Base-by-base conservation (phyloP, 1,140 invertebrate genomes). In the Babylonia areolata region DNA sequence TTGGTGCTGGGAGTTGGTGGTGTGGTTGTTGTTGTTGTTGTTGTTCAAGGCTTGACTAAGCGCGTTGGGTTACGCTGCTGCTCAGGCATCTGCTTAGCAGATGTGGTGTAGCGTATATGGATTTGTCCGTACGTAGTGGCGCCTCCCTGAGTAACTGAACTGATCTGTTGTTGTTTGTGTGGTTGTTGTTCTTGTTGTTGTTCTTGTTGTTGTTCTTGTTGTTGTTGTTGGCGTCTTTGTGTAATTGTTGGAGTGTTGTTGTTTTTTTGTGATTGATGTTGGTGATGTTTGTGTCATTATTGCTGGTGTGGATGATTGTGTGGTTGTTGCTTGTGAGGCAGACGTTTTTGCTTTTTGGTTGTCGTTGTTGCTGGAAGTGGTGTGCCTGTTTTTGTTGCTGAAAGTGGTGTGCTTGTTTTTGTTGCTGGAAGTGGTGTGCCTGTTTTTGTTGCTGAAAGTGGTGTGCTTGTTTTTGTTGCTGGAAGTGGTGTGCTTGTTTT, bases 161-260 rank as follows among this genome's bases (percentile, higher is more conserved):
- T 71, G 37, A 78, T 46, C 31, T 78, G 81, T 54, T 78, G 54
- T 37, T 71, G 54, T 15, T 42, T 3, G 17, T 71, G 81, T 39
- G 31, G 39, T 5, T 85, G 86, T 80, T 79, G n/a, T n/a, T 46
- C 31, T 51, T 40, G 64, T 73, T 40, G 73, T 71, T 87, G 78
- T 28, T 73, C 39, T 23, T 54, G 37, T 51, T 31, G 23, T 23
- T 0, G 81, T 23, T 79, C 51, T 73, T 33, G 33, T 46, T 75
- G 71, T 81, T n/a, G 78, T 42, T 71, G 77, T 81, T 84, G 73
- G 80, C 54, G 28, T 85, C n/a, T 2, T 40, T 35, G 54, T 2
- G 81, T 46, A 40, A 46, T 46, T 64, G 79, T 28, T 37, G 28
- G 31, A 58, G 81, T 35, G 37, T 9, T 87, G 86, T 79, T 78